These are phyloP conservation scores for Alexandromys fortis DNA, from an alignment of 2,113 vertebrate genomes.

Conservation along the genomic window DNA sequence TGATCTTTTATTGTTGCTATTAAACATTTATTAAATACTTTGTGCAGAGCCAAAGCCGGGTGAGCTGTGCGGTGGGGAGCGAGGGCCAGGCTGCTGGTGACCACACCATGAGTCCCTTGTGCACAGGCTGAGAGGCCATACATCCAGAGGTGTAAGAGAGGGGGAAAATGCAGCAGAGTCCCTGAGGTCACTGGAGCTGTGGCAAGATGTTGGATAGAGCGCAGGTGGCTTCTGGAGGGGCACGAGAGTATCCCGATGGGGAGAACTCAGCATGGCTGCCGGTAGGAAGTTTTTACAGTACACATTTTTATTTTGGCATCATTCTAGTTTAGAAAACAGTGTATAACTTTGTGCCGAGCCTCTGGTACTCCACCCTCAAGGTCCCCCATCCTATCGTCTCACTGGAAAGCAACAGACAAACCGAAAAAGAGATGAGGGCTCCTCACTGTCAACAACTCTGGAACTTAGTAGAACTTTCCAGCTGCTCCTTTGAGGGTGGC, in stretches of 20 bases:
- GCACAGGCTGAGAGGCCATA: accelerated
- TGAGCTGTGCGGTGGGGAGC: background rate
- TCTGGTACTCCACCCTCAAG: accelerated
- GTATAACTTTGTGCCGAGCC: accelerated
- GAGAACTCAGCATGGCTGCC: too few relatives aligned
- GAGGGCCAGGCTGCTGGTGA: background rate
- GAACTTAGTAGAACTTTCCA: accelerated
- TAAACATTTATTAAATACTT: slow-evolving; percentile 73
- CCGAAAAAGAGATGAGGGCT: accelerated
- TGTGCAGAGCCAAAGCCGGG: background rate
- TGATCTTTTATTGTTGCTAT: slow-evolving; percentile 40
- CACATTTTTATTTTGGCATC: background rate
- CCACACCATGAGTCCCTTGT: background rate
- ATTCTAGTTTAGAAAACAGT: background rate
- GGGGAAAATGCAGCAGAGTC: background rate
- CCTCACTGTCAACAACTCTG: accelerated
- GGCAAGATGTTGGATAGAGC: background rate
- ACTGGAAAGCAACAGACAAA: accelerated
- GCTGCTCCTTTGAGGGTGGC: accelerated
- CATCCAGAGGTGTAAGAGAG: too few relatives aligned
- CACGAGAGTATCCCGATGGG: too few relatives aligned
- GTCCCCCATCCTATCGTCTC: accelerated
- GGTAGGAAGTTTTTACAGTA: background rate
- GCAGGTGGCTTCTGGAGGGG: accelerated
- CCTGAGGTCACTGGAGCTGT: background rate